Conservation (phyloP, 2,888 invertebrate species). For the Entomobrya proxima region DNA sequence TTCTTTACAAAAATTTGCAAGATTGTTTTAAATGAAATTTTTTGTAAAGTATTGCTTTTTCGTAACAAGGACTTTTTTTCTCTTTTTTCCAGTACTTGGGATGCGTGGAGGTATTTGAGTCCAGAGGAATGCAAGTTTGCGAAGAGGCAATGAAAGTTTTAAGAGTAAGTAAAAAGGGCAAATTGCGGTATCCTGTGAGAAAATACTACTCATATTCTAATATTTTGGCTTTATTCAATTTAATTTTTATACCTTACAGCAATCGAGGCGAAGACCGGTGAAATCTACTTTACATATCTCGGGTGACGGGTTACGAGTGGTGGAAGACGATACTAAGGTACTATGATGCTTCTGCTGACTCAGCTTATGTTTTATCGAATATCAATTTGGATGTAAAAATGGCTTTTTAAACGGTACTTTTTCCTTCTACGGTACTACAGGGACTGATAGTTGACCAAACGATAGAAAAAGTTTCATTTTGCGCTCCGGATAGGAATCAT, state of each 20-base stretch:
- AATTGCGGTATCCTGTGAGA: not conserved
- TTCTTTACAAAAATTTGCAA: not conserved
- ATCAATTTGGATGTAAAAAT: not conserved
- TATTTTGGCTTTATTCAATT: not conserved
- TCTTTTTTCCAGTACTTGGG: conserved; percentile 88
- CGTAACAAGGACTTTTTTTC: not conserved
- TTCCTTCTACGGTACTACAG: conserved; percentile 77
- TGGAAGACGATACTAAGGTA: conserved; percentile 97
- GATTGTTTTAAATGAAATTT: too few relatives aligned
- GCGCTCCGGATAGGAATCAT: conserved; percentile 98
- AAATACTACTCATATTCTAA: conserved; percentile 57
- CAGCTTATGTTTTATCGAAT: not conserved
- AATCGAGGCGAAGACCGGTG: conserved; percentile 91
- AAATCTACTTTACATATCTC: conserved; percentile 92
- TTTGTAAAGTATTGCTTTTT: too few relatives aligned
- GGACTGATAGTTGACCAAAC: conserved; percentile 99
- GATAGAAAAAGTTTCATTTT: conserved; percentile 99
- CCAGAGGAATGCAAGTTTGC: conserved; percentile 99
- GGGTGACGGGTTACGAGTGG: conserved; percentile 96
- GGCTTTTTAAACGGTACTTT: conserved; percentile 67
- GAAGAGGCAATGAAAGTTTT: conserved; percentile 98
- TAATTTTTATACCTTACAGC: conserved; percentile 80
- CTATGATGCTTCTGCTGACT: too few relatives aligned
- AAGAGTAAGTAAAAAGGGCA: conserved; percentile 83
- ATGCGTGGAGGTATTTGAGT: conserved; percentile 99